Conservation (phyloP, 2,888 invertebrate genomes). For the Zygaena filipendulae region DNA sequence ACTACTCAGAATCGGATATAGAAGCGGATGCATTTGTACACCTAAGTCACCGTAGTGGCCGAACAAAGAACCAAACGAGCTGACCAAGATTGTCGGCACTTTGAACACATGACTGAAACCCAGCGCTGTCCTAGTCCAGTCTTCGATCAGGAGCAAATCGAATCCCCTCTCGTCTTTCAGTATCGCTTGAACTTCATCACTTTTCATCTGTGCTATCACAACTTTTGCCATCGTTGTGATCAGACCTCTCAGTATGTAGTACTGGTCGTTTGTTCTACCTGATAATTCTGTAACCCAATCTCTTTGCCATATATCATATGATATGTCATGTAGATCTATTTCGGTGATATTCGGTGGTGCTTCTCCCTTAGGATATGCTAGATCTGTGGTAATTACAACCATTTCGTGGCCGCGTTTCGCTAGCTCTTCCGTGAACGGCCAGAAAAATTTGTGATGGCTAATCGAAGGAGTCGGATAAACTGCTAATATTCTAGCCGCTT, state of each 20-base stretch:
- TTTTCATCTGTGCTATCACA: slow-evolving; percentile 10
- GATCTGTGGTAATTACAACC: slow-evolving; percentile 24
- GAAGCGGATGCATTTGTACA: slow-evolving; percentile 18
- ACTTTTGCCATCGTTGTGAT: slow-evolving; percentile 4
- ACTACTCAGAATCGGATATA: slow-evolving; percentile 16
- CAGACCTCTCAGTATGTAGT: slow-evolving; percentile 3
- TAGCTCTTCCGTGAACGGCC: slow-evolving; percentile 24
- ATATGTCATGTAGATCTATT: slow-evolving; percentile 28
- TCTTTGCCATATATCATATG: slow-evolving; percentile 22
- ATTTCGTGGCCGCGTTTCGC: slow-evolving; percentile 26
- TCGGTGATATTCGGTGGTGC: slow-evolving; percentile 27
- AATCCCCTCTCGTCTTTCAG: slow-evolving; percentile 15
- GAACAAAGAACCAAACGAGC: slow-evolving; percentile 21
- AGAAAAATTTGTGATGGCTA: slow-evolving; percentile 27
- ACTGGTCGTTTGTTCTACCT: slow-evolving; percentile 4
- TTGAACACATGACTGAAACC: slow-evolving; percentile 21
- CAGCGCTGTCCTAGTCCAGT: slow-evolving; percentile 16
- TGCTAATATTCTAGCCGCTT: slow-evolving; percentile 23
- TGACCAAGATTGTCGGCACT: slow-evolving; percentile 24
- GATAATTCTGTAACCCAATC: no score
- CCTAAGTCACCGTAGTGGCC: slow-evolving; percentile 17
- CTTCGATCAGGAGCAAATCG: slow-evolving; percentile 26
- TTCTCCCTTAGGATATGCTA: slow-evolving; percentile 20
- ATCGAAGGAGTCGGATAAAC: slow-evolving; percentile 25
- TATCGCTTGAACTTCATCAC: slow-evolving; percentile 7